Percentiles rank a stretch among this genome's conserved stretches.
Evolutionary conservation across 2,888 invertebrate species (phyloP).

Genomic region (Ferrisia virgata): DNA sequence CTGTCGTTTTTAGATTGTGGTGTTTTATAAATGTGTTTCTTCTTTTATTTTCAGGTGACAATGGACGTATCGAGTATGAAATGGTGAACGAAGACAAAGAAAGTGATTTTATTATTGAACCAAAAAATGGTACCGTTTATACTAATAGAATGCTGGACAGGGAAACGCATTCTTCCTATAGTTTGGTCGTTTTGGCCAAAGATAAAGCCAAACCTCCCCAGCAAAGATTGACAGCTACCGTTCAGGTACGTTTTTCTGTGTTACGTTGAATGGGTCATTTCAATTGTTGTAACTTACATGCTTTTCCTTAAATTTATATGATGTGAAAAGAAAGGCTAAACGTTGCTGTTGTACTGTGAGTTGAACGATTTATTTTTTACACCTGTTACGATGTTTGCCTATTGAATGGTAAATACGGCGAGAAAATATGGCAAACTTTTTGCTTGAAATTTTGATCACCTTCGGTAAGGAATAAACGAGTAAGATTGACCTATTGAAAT

Average conservation of each 20-base stretch:
- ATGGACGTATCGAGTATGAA: constrained; percentile 77
- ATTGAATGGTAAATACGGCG: no score
- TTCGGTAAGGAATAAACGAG: no score
- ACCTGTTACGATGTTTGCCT: no score
- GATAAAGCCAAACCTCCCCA: constrained; percentile 76
- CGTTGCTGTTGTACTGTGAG: no score
- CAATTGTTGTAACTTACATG: background rate
- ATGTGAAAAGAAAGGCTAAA: background rate
- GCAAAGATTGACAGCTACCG: constrained; percentile 75
- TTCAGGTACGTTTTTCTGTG: constrained; percentile 62
- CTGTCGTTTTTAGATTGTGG: background rate
- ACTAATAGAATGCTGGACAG: constrained; percentile 75
- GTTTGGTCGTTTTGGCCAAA: constrained; percentile 78
- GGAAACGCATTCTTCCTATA: constrained; percentile 77
- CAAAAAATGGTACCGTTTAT: constrained; percentile 78
- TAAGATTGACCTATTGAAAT: no score
- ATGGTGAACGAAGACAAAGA: constrained; percentile 76
- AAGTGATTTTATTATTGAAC: constrained; percentile 69
- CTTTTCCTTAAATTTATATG: background rate
- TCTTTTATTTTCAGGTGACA: constrained; percentile 63
- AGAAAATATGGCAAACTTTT: no score
- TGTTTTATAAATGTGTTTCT: background rate
- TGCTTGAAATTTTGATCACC: no score
- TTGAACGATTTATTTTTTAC: no score
- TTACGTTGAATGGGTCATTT: background rate